Percentiles rank a stretch among this genome's conserved stretches.
Conservation (phyloP, 2,888 invertebrate species). For the Oscheius sp. region DNA sequence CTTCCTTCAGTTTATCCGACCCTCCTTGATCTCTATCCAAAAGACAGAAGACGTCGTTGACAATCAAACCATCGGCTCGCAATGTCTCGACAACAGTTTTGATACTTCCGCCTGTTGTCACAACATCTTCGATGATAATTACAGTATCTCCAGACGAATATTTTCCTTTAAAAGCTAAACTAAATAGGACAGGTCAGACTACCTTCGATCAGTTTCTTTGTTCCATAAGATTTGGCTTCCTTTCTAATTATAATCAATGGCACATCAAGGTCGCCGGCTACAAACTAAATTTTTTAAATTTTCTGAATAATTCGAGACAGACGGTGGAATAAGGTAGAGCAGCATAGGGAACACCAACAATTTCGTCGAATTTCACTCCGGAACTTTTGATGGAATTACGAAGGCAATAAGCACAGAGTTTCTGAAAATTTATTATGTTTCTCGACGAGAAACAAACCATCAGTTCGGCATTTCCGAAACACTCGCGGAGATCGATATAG, state of each 20-base stretch:
- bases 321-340: slow-evolving; percentile 92
- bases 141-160: slow-evolving; percentile 81
- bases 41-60: slow-evolving; percentile 83
- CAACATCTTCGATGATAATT: slow-evolving; percentile 90
- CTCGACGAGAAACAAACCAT: slow-evolving; percentile 76
- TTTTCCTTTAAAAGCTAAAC: slow-evolving; percentile 58
- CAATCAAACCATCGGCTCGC: slow-evolving; percentile 55
- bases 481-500: slow-evolving; percentile 91
- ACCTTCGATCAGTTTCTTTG: slow-evolving; percentile 94
- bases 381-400: slow-evolving; percentile 73
- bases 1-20: slow-evolving; percentile 77
- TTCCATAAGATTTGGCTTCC: slow-evolving; percentile 93
- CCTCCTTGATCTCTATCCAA: slow-evolving; percentile 94
- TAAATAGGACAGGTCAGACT: slow-evolving; percentile 47
- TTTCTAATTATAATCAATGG: slow-evolving; percentile 78
- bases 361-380: slow-evolving; percentile 60
- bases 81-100: slow-evolving; percentile 76
- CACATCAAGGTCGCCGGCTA: slow-evolving; percentile 70
- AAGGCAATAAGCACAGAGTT: slow-evolving; percentile 69
- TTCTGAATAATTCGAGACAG: slow-evolving; percentile 45
- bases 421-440: slow-evolving; percentile 28
- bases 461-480: slow-evolving; percentile 87
- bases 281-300: slow-evolving; percentile 64
- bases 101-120: slow-evolving; percentile 86
- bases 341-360: slow-evolving; percentile 83